Evolutionary conservation across 2,888 invertebrate genomes (phyloP).

Genomic region (Heterodera filipjevi): DNA sequence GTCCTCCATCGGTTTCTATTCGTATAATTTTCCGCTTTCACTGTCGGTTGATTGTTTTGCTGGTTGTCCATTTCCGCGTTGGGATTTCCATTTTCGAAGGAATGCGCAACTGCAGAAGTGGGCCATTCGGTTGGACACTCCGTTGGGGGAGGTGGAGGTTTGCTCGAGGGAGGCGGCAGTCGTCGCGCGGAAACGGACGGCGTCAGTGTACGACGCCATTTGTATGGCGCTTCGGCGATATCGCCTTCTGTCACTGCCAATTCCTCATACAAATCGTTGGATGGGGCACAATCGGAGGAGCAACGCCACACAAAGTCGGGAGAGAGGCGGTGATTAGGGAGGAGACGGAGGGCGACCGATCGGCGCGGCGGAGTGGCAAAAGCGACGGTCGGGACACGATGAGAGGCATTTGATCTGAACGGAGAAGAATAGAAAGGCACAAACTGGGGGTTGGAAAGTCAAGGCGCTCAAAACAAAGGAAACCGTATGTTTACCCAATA

Average conservation of each 20-base stretch:
- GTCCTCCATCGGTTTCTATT: slow-evolving; percentile 9
- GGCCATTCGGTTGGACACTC: slow-evolving; percentile 65
- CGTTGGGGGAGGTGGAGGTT: slow-evolving; percentile 67
- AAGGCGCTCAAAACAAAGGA: neutral
- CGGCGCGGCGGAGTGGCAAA: neutral
- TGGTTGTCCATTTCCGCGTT: neutral
- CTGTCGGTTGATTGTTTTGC: neutral
- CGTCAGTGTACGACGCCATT: neutral
- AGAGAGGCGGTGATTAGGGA: neutral
- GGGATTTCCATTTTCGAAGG: neutral
- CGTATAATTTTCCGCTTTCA: neutral
- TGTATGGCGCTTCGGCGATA: slow-evolving; percentile 6
- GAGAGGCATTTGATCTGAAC: neutral
- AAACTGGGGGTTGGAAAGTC: neutral
- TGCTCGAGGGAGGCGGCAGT: slow-evolving; percentile 10
- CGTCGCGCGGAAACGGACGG: neutral
- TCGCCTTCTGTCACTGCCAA: neutral
- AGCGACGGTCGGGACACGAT: neutral
- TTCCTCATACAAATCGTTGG: slow-evolving; percentile 5
- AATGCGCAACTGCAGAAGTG: neutral
- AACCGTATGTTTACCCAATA: neutral
- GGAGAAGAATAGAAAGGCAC: neutral
- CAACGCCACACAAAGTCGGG: slow-evolving; percentile 4
- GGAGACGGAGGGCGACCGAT: neutral
- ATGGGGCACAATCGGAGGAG: neutral